Evolutionary conservation across 2,113 vertebrate species (phyloP), one percentile per base, ranked within the genome.

Genomic region (Carassius gibelio): DNA sequence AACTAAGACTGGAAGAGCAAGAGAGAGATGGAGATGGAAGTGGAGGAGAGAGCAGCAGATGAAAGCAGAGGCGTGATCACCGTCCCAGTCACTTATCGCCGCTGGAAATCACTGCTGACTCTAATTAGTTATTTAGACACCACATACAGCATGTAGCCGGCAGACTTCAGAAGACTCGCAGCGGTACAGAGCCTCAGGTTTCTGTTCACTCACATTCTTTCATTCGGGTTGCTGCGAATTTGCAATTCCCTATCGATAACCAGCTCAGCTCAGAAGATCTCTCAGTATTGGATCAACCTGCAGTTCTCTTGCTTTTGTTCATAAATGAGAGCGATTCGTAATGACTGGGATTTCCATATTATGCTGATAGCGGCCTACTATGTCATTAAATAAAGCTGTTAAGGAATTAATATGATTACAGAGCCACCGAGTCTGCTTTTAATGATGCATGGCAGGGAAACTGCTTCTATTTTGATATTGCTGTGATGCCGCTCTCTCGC

Each of bases 331-430:
- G 10, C 2, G 8, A 57, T 84, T 88, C 91, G 78, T 94, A 95
- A 96, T 93, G 92, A 91, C 92, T 87, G 83, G 87, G 90, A 95
- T 95, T 96, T 95, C 92, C 94, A 94, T 94, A 94, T 92, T 93
- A 92, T 93, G 90, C 77, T 95, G 94, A 94, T 94, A 92, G 91
- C 87, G 91, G 94, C 89, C 93, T 91, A 94, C 90, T 89, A 92
- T 93, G 95, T 96, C 96, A 95, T 94, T 95, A 94, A 96, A 94
- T 93, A 94, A 95, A 94, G 90, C 92, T 90, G 93, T 94, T 92
- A 94, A 94, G 87, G 93, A 94, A 93, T 94, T 91, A 94, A 92
- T 90, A 87, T 55, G 86, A 93, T 92, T 92, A 91, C 91, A 90
- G 89, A 91, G 93, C 75, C 38, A 55, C 75, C 55, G 84, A 62